These are phyloP conservation scores for Steinernema carpocapsae DNA, from an alignment of 2,888 invertebrate species.

Conservation along the genomic window DNA sequence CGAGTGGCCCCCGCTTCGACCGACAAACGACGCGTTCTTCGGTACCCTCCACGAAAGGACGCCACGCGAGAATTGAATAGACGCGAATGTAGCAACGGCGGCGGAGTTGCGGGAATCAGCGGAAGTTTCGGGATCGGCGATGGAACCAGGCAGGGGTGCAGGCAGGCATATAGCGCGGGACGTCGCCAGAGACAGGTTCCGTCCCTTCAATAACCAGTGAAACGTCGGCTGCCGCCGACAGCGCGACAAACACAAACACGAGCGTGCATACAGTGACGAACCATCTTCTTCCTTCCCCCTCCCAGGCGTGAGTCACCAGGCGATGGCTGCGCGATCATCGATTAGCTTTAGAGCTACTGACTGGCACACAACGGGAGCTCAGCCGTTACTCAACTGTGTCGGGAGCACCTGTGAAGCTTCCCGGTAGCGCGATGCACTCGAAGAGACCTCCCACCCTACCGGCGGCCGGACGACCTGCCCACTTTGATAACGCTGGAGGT, in stretches of 20 bases:
- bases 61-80: background rate
- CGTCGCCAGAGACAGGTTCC: conserved; percentile 14
- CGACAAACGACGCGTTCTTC: background rate
- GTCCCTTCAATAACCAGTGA: background rate
- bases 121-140: conserved; percentile 6
- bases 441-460: too few species aligned
- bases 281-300: too few species aligned
- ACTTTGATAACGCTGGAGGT: too few species aligned
- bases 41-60: background rate
- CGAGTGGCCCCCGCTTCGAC: background rate
- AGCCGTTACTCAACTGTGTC: too few species aligned
- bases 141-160: background rate
- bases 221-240: too few species aligned
- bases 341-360: too few species aligned
- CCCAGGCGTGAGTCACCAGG: too few species aligned
- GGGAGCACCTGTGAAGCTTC: too few species aligned
- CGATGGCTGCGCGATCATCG: too few species aligned
- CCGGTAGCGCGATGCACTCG: too few species aligned
- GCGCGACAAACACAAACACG: background rate
- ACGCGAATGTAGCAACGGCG: background rate
- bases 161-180: background rate
- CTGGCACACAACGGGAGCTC: too few species aligned
- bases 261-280: conserved; percentile 10
- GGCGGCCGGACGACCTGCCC: too few species aligned
- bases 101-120: background rate